Percentiles rank a stretch among this genome's conserved stretches.
Evolutionary conservation across 2,888 invertebrate genomes (phyloP).

Genomic region (Perithous albicinctus): DNA sequence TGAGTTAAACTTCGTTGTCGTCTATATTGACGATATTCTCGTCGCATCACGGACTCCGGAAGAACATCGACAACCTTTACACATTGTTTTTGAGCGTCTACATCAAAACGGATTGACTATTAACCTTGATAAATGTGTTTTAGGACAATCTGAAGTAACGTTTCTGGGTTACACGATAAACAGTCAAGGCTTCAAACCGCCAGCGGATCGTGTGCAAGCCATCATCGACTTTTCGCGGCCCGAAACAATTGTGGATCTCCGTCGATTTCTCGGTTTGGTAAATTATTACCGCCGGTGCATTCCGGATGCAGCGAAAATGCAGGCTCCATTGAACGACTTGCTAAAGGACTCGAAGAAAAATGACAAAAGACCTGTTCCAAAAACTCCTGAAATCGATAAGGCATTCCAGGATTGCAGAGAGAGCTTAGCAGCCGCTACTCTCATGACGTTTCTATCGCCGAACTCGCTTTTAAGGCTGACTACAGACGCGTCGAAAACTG

Average conservation of each 20-base stretch:
- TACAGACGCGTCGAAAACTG: slow-evolving; percentile 57
- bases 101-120: background rate
- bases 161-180: slow-evolving; percentile 49
- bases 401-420: slow-evolving; percentile 43
- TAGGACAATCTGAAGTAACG: slow-evolving; percentile 40
- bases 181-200: slow-evolving; percentile 25
- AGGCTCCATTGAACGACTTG: slow-evolving; percentile 26
- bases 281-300: slow-evolving; percentile 50
- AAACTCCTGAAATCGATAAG: slow-evolving; percentile 11
- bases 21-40: slow-evolving; percentile 77
- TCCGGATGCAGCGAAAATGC: slow-evolving; percentile 25
- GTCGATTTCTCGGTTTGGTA: slow-evolving; percentile 30
- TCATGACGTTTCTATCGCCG: slow-evolving; percentile 11
- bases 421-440: slow-evolving; percentile 11
- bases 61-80: slow-evolving; percentile 64
- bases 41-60: slow-evolving; percentile 65
- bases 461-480: slow-evolving; percentile 27
- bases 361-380: background rate
- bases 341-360: slow-evolving; percentile 46
- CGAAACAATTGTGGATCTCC: slow-evolving; percentile 22
- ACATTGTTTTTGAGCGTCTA: slow-evolving; percentile 47
- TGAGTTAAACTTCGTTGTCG: slow-evolving; percentile 68
- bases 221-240: background rate
- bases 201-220: background rate
- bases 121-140: slow-evolving; percentile 39